These are phyloP conservation scores for Harpagifer antarcticus DNA, from an alignment of 2,797 vertebrate species.

Conservation along the genomic window DNA sequence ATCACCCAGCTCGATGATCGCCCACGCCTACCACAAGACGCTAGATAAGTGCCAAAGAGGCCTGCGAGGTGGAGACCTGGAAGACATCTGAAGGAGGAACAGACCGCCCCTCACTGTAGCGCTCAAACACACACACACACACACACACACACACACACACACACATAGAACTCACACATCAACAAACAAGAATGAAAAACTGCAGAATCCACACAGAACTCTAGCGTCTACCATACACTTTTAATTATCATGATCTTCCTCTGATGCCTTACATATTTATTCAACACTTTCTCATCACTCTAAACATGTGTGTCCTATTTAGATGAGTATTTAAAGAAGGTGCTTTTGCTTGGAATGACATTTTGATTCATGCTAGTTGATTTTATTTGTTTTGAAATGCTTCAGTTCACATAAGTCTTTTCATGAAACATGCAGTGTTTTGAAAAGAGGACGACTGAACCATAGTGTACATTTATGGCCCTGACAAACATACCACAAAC, in stretches of 20 bases:
- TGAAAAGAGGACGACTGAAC: conserved; percentile 42
- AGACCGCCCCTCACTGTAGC: conserved; percentile 50
- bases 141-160: conserved; percentile 20
- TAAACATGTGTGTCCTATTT: conserved; percentile 41
- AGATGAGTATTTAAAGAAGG: conserved; percentile 37
- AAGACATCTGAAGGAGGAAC: conserved; percentile 64
- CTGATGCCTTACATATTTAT: conserved; percentile 79
- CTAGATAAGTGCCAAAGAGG: conserved; percentile 90
- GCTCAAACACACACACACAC: conserved; percentile 13
- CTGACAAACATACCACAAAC: conserved; percentile 32
- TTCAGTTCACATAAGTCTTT: conserved; percentile 27
- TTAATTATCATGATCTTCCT: conserved; percentile 53
- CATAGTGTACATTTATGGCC: conserved; percentile 39
- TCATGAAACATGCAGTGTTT: conserved; percentile 36
- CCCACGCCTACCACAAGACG: conserved; percentile 72
- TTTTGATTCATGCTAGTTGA: conserved; percentile 29
- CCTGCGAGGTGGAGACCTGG: conserved; percentile 63
- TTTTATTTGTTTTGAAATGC: conserved; percentile 29
- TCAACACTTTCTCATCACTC: conserved; percentile 55
- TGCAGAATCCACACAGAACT: conserved; percentile 31
- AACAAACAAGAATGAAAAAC: conserved; percentile 38
- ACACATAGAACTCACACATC: conserved; percentile 24
- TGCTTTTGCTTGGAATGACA: conserved; percentile 34
- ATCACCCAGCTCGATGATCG: conserved; percentile 90
- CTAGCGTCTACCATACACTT: conserved; percentile 37